Conservation (phyloP, 2,888 invertebrate species). For the Fissipunctia ypsillon region DNA sequence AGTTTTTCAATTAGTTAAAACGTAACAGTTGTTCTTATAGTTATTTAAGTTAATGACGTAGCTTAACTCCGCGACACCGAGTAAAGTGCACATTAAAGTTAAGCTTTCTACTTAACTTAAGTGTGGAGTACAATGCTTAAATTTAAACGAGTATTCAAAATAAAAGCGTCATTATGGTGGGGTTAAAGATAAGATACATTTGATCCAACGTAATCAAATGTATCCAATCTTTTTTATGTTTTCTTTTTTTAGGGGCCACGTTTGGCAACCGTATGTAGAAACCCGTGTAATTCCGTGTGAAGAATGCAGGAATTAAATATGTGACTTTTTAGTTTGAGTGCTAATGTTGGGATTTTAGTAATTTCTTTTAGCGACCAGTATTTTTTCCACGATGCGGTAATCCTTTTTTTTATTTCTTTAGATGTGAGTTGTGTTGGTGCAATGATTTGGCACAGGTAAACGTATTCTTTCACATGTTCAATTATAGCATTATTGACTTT, state of each 20-base stretch:
- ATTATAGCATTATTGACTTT: background rate
- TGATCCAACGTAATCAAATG: background rate
- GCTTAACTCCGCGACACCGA: conserved; percentile 38
- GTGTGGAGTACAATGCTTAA: conserved; percentile 12
- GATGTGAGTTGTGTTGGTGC: background rate
- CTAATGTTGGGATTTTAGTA: background rate
- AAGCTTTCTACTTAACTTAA: conserved; percentile 30
- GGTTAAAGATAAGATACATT: conserved; percentile 9
- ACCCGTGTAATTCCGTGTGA: too few species aligned
- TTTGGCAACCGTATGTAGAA: too few species aligned
- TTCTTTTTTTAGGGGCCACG: too few species aligned
- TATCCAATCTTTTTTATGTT: too few species aligned
- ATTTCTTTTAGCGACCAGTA: background rate
- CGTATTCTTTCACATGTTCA: background rate
- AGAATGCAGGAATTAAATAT: too few species aligned
- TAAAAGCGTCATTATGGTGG: conserved; percentile 11
- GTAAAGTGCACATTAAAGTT: conserved; percentile 28
- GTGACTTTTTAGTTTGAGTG: background rate
- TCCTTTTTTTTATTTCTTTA: background rate
- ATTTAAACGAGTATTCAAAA: conserved; percentile 23
- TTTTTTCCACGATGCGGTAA: background rate
- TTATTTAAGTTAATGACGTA: conserved; percentile 47
- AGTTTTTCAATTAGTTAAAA: conserved; percentile 23
- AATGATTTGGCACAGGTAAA: background rate
- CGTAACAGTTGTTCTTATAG: conserved; percentile 28